A percentile compares a stretch with the other conserved stretches of the same genome.
Evolutionary conservation across 2,797 vertebrate genomes (phyloP).

Genomic region (Adelosebastes latens): DNA sequence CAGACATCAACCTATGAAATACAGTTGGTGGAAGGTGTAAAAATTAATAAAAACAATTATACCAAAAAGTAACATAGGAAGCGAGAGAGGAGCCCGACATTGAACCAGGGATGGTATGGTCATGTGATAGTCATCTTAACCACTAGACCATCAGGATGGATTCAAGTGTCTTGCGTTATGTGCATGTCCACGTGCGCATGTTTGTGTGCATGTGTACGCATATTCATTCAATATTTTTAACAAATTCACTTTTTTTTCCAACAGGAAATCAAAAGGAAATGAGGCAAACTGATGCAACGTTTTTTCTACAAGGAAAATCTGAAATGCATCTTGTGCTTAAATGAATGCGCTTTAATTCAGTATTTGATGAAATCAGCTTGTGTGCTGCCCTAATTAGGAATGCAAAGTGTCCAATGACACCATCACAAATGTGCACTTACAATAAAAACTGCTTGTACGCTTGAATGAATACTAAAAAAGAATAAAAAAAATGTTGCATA

Average conservation of each 20-base stretch:
- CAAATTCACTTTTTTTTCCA: not conserved
- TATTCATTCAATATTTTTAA: not conserved
- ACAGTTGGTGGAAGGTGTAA: not conserved
- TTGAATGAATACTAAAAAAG: not conserved
- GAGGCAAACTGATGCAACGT: not conserved
- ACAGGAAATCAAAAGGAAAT: slow-evolving; percentile 13
- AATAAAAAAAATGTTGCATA: slow-evolving; percentile 19
- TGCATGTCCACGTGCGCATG: not conserved
- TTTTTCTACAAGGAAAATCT: not conserved
- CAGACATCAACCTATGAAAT: not conserved
- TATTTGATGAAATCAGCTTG: not conserved
- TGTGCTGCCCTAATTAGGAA: not conserved
- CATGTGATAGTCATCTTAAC: too few species aligned
- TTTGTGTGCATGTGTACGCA: not conserved
- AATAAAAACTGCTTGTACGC: not conserved
- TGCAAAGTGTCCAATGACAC: not conserved
- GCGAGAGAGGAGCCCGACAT: too few species aligned
- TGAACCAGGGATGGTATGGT: too few species aligned
- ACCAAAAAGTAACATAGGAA: too few species aligned
- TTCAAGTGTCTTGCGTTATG: not conserved
- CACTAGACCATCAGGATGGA: too few species aligned
- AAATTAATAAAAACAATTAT: too few species aligned
- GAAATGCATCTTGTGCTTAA: not conserved
- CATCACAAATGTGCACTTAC: not conserved
- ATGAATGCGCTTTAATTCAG: not conserved